Evolutionary conservation across 2,797 vertebrate species (phyloP).

Genomic region (Pseudotriccus pelzelni): DNA sequence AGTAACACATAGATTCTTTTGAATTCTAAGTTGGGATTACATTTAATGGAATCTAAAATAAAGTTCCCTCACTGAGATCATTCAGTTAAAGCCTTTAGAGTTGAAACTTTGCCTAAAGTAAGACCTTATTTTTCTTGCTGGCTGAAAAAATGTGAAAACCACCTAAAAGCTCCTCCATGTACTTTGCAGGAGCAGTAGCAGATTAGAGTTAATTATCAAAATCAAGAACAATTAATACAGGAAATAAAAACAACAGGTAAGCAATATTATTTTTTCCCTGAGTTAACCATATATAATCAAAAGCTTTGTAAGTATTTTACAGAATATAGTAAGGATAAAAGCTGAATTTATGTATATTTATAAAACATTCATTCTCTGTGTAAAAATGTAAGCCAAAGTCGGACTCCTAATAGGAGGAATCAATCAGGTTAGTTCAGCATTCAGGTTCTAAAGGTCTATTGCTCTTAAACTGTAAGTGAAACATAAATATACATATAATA

Average conservation of each 20-base stretch:
- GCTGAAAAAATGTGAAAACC: background rate
- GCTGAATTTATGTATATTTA: background rate
- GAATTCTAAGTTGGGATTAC: background rate
- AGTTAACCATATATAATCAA: background rate
- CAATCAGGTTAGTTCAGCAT: background rate
- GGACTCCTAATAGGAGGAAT: background rate
- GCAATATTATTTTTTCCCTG: background rate
- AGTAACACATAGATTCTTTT: background rate
- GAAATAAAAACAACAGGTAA: background rate
- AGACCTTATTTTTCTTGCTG: background rate
- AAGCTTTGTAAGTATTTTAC: background rate
- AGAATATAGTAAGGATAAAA: background rate
- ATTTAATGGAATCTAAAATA: background rate
- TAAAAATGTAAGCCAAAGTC: background rate
- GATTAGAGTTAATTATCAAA: background rate
- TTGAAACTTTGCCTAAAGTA: background rate
- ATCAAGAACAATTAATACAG: background rate
- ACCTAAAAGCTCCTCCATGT: background rate
- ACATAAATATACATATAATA: slow-evolving; percentile 26
- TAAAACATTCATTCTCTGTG: background rate
- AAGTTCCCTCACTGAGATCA: background rate
- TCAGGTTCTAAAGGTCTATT: background rate
- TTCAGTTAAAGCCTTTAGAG: background rate
- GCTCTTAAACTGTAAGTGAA: background rate
- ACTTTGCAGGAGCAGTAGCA: background rate